Evolutionary conservation across 2,113 vertebrate species (phyloP), one percentile per base, ranked within the genome.

Genomic region (Mionectes macconnelli): DNA sequence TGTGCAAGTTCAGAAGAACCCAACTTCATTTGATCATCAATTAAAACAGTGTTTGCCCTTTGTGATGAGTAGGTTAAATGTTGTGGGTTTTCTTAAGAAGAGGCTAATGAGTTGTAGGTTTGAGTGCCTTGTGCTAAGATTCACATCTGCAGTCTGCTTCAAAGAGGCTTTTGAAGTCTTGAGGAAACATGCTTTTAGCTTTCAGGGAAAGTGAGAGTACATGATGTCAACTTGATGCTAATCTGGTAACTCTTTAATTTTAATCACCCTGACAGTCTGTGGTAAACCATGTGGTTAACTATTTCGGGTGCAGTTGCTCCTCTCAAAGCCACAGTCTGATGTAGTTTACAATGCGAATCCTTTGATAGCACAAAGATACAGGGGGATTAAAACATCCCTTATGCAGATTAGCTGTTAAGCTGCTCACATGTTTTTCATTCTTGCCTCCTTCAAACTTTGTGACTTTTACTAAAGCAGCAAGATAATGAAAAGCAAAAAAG

Each of bases 201-300:
- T 89, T 89, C 78, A 96, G 94, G 93, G 96, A 97, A 97, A 97
- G 96, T 97, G 95, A 96, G 94, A 96, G 59, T 94, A 95, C 47
- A 24, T 39, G 87, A 87, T 96, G 89, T 91, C 91, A 87, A 67
- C 84, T 92, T 91, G 87, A 79, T 93, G 44, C 87, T 95, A 74
- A 97, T 96, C 95, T 96, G 95, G 94, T 94, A 97, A 96, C 81
- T 77, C 89, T 97, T 97, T 94, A 96, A 94, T 97, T 97, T 87
- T 96, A 94, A 96, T 97, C 96, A 93, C 96, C 90, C 94, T 87
- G 86, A 96, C 93, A 72, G 93, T 87, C 94, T 97, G 96, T 96
- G 96, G 96, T 96, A 96, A 96, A 95, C 75, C 91, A 60, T 95
- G 96, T 94, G 96, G 96, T 96, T 97, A 97, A 97, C 96, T 97